phyloP scores from a whole-genome alignment of 2,797 vertebrate species.

The Odontamblyopus rebecca region DNA sequence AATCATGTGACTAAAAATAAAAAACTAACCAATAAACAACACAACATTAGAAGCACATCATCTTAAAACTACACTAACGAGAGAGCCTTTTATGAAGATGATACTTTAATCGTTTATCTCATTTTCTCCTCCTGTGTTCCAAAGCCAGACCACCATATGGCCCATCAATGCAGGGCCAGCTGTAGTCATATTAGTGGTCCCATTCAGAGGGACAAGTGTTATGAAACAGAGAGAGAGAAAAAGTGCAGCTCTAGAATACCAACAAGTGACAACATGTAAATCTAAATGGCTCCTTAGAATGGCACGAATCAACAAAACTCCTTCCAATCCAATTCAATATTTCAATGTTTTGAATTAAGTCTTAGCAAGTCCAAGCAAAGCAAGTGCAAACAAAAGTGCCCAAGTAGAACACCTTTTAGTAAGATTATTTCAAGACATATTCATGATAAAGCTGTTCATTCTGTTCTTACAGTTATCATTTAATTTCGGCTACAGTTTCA shows the following conservation, averaged over 20 bases:
- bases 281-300: too few relatives aligned
- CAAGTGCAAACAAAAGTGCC: background rate
- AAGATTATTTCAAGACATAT: background rate
- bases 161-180: conserved; percentile 43
- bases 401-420: background rate
- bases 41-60: background rate
- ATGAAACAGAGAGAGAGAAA: conserved; percentile 8
- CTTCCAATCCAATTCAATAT: background rate
- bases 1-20: too few relatives aligned
- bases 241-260: background rate
- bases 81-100: background rate
- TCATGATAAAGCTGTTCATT: background rate
- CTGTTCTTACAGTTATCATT: background rate
- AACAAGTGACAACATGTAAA: conserved; percentile 2
- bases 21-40: background rate
- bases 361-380: conserved; percentile 2
- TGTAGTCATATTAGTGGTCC: conserved; percentile 41
- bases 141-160: conserved; percentile 56
- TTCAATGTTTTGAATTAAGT: background rate
- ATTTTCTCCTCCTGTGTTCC: conserved; percentile 17
- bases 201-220: conserved; percentile 22
- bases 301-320: background rate
- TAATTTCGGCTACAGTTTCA: conserved; percentile 13
- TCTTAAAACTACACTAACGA: background rate
- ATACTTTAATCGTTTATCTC: background rate